Percentiles rank a stretch among this genome's conserved stretches.
Conservation (phyloP, 2,113 vertebrate genomes). For the Catagonus wagneri region DNA sequence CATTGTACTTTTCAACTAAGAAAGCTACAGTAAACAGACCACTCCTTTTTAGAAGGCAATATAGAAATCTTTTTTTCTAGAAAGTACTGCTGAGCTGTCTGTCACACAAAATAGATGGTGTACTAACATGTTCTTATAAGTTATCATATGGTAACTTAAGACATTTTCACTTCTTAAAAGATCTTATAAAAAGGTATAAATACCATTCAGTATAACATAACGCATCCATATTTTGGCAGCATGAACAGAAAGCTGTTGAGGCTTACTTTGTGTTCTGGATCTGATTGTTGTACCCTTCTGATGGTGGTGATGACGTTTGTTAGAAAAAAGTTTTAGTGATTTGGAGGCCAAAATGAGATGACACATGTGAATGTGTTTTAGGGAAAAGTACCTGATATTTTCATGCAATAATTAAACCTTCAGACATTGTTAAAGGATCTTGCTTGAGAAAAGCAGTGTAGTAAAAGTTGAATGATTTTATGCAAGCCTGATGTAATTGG, state of each 20-base stretch:
- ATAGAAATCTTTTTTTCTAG: not conserved
- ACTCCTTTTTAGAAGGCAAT: not conserved
- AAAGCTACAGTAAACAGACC: not conserved
- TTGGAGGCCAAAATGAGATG: not conserved
- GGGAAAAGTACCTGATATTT: not conserved
- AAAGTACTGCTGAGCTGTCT: not conserved
- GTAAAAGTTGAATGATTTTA: not conserved
- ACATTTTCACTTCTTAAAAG: not conserved
- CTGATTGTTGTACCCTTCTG: not conserved
- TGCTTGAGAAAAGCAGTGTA: not conserved
- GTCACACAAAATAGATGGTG: too few relatives aligned
- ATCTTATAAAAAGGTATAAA: not conserved
- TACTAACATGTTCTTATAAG: not conserved
- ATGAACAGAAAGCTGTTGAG: not conserved
- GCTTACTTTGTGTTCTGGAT: not conserved
- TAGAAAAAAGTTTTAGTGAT: not conserved
- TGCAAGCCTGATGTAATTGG: not conserved
- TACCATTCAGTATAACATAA: not conserved
- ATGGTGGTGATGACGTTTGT: not conserved
- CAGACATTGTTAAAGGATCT: not conserved
- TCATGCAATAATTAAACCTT: not conserved
- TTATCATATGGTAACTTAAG: not conserved
- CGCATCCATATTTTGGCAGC: not conserved
- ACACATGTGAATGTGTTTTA: not conserved
- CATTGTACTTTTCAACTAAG: not conserved